Evolutionary conservation across 1,140 invertebrate species (phyloP), one percentile per base, ranked within the genome.

Genomic region (Trachymyrmex septentrionalis): DNA sequence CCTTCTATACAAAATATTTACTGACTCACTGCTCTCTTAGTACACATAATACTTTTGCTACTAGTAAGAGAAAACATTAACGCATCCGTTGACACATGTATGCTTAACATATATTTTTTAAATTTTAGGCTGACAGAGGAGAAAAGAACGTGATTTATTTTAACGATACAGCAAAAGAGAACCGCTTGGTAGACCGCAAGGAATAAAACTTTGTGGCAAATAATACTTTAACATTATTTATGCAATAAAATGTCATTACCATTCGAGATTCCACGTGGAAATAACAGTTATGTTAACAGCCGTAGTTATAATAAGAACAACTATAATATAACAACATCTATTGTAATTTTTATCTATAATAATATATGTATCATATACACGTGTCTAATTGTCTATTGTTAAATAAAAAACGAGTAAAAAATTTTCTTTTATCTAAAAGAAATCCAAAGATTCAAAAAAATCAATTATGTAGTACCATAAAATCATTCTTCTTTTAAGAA

Each of bases 201-300:
- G 24, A 82, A 78, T 55, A 27, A 0, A 66, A 53, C 82, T 76
- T 76, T 55, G 82, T 38, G 19, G 48, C 30, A 48, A 78, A 53
- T 38, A 57, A 50, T 77, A 53, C 30, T 64, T 77, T 50, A 63
- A 77, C 30, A 24, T 14, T 38, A 57, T 85, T 85, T 78, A 78
- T 66, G 82, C 82, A 78, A 85, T 48, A 27, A 85, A 85, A 55
- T 84, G 59, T 38, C 50, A 48, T 85, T 57, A 76, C 61, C 71
- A 57, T 30, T 21, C 10, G 21, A 27, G 7, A 78, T 66, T 85
- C 59, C 24, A 12, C 59, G 10, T 38, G 30, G 34, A 64, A 53
- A 55, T 78, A 67, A 85, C 48, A n/a, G 10, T 85, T 85, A 44
- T 77, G 34, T 66, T 85, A 66, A 66, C 48, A 85, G 21, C 27